These are phyloP conservation scores for Blastomussa wellsi DNA, from an alignment of 92 coral and sea anemone genomes.

Conservation along the genomic window DNA sequence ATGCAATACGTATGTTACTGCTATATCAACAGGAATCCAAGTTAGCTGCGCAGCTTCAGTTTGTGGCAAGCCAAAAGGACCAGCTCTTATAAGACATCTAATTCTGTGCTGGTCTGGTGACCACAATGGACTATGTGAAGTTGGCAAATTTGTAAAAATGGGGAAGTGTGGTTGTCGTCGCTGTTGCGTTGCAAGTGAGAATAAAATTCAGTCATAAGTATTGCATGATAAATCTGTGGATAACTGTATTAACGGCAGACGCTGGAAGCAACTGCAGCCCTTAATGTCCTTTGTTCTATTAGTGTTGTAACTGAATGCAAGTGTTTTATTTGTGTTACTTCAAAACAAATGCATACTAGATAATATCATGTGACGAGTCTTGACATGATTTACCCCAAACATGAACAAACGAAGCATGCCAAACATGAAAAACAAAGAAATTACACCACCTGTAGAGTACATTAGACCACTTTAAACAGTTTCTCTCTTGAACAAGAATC, in stretches of 20 bases:
- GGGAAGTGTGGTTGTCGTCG: slow-evolving; percentile 45
- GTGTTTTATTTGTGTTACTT: too few species aligned
- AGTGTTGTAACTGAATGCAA: too few species aligned
- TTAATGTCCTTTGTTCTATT: too few species aligned
- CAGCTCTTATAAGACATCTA: slow-evolving; percentile 47
- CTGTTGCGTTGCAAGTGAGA: slow-evolving; percentile 35
- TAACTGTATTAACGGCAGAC: too few species aligned
- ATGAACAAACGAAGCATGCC: too few species aligned
- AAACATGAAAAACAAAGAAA: too few species aligned
- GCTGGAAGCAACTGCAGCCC: slow-evolving; percentile 6
- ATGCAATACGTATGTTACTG: background rate
- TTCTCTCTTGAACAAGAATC: too few species aligned
- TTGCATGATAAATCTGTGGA: background rate
- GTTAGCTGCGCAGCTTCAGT: background rate
- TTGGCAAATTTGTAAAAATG: slow-evolving; percentile 40
- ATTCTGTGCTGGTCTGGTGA: slow-evolving; percentile 55
- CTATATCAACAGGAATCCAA: background rate
- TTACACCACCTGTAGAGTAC: too few species aligned
- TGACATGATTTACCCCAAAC: too few species aligned
- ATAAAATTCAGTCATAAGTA: background rate
- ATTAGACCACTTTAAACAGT: too few species aligned
- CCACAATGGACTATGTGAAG: slow-evolving; percentile 48
- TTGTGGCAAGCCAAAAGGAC: slow-evolving; percentile 52
- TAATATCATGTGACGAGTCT: too few species aligned
- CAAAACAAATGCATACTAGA: too few species aligned